Conservation (phyloP, 2,797 vertebrate genomes). For the Nothura maculosa region DNA sequence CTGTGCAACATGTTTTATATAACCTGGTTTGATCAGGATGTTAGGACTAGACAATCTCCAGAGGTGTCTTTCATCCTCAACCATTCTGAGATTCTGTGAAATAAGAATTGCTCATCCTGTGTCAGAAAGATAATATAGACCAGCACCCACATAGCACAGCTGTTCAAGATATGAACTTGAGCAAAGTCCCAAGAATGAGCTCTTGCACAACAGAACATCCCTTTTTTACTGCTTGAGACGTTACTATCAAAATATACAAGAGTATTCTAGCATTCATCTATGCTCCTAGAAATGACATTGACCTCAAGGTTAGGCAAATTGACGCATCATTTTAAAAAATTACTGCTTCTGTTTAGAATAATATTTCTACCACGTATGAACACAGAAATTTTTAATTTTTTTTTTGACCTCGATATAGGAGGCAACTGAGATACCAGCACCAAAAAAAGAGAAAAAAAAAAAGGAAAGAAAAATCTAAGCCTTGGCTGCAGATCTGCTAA, state of each 20-base stretch:
- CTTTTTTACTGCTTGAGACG: background rate
- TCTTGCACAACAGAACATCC: background rate
- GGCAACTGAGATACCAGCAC: background rate
- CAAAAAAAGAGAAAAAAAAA: background rate
- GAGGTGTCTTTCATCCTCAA: too few species aligned
- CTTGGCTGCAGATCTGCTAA: background rate
- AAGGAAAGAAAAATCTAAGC: background rate
- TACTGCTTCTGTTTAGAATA: background rate
- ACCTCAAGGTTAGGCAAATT: background rate
- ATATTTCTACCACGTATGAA: background rate
- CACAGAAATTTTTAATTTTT: background rate
- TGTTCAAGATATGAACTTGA: background rate
- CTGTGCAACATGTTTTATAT: too few species aligned
- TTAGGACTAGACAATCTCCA: too few species aligned
- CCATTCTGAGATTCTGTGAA: background rate
- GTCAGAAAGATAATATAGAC: background rate
- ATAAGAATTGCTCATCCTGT: background rate
- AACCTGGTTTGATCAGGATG: too few species aligned
- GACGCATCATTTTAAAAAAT: background rate
- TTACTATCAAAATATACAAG: background rate
- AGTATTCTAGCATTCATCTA: background rate
- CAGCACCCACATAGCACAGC: background rate
- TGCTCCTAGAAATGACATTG: background rate
- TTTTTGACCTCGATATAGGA: background rate
- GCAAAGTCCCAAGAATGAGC: background rate